Evolutionary conservation across 2,888 invertebrate genomes (phyloP), one percentile per base, ranked within the genome.

Genomic region (Sinelater perroti): DNA sequence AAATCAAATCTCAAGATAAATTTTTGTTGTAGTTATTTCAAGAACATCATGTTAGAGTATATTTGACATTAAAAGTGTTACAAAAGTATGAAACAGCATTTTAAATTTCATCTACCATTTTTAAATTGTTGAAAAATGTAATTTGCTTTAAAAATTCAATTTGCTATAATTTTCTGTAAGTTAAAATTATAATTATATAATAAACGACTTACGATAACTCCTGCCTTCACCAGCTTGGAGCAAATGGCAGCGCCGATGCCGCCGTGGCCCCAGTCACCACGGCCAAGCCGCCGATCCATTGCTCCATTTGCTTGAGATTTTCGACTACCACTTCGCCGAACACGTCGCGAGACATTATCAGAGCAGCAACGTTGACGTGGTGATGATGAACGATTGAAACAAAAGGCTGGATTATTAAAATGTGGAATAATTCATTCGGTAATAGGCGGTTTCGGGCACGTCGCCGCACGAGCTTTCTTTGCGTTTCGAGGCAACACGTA

Each of bases 231-330:
- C 11, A 58, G 26, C 26, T 58, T 58, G 13, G 16, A 13, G 3
- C 36, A 13, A 35, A 53, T 44, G 1, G 53, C 44, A 10, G 58
- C 53, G 8, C 58, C 58, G 2, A 54, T 44, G 6, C 58, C 58
- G 47, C 42, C 28, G 44, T 49, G 1, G 54, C 58, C 5, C 50
- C 58, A 1, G 58, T 58, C 5, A 58, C 58, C 3, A 58, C 58
- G 13, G 58, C 58, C 11, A 58, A 58, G 38, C 49, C 18, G 14
- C 54, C 58, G 3, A 42, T 53, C 58, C 58, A 58, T 30, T 58
- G 58, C 46, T 58, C 58, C 58, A 58, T 58, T 53, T 35, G 45
- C 44, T 54, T 44, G 1, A 49, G 30, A 38, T 54, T 33, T 18
- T 53, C 49, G n/a, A 54, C 58, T 1, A 58, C 46, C 3, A 35